Evolutionary conservation across 35 echinoderm and acorn worm species (phyloP), one percentile per base, ranked within the genome.

Genomic region (Apostichopus californicus): DNA sequence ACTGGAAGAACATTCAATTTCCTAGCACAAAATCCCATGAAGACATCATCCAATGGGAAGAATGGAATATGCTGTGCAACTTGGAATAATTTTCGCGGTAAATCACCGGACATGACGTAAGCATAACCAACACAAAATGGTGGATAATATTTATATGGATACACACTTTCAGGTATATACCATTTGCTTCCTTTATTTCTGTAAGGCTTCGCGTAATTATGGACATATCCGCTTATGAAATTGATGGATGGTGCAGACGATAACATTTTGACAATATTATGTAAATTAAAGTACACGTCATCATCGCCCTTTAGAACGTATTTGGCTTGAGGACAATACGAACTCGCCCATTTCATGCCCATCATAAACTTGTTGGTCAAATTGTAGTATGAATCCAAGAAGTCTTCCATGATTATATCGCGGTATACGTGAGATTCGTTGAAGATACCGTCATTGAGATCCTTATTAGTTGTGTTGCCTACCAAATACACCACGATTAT

Each of bases 361-460:
- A 99, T 99, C 1, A 99, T 89, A 14, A 77, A 78, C 71, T 99
- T 99, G 26, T 91, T 79, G 3, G 95, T 96, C 26, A 96, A 83
- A 57, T 96, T 99, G 57, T 91, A 77, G 70, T 96, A 96, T 9
- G 95, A 92, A 61, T 99, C 97, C 15, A 57, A 63, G 77, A 96
- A 99, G 80, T 99, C 84, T 56, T 92, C 93, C 73, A 93, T 88
- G 14, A 99, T 92, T 18, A 96, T 99, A 87, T 99, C 97, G 57
- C 87, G 68, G 26, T 93, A 82, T 15, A 82, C 34, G 7, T 54
- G 22, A 24, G 78, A 73, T 78, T 99, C 97, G 1, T 22, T 60
- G 14, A 75, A 18, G 17, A 75, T 75, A 75, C 71, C 17, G n/a
- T 22, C 0, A 18, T 82, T 15, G 1, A 91, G 52, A 6, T 0